phyloP scores from a whole-genome alignment of 2,113 vertebrate genomes.

The Axis porcinus region DNA sequence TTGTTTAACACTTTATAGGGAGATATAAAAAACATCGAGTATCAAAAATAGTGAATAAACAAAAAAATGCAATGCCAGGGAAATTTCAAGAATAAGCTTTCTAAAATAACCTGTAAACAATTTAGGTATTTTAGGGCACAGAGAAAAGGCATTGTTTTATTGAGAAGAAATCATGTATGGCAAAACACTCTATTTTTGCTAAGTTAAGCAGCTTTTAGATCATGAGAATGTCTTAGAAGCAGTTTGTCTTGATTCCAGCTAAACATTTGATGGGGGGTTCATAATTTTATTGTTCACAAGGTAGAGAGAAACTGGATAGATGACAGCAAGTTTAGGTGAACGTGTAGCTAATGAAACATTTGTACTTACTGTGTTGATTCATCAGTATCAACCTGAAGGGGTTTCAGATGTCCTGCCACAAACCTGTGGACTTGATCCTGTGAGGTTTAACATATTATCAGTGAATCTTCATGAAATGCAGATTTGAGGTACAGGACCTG shows the following conservation, averaged over 20 bases:
- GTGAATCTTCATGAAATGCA: background rate
- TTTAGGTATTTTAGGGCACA: background rate
- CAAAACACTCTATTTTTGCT: background rate
- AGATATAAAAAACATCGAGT: background rate
- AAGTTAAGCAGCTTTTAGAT: background rate
- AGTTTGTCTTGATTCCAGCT: background rate
- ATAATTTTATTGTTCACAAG: background rate
- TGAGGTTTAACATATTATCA: background rate
- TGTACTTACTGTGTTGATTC: background rate
- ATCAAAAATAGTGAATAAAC: background rate
- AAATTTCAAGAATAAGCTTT: background rate
- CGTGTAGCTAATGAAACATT: conserved; percentile 26
- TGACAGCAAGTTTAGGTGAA: background rate
- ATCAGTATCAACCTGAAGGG: background rate
- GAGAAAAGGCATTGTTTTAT: background rate
- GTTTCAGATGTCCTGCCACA: background rate
- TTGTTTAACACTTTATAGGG: background rate
- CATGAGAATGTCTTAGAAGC: background rate
- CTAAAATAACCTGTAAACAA: background rate
- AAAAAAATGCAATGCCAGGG: background rate
- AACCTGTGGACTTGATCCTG: background rate
- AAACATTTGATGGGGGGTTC: background rate
- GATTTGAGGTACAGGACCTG: background rate
- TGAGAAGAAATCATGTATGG: background rate
- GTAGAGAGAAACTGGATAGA: background rate